Conservation (phyloP, 2,113 vertebrate genomes). For the Danio rerio region GRCz12tu NC_133184.1:23015001-23015500, state of each 20-base stretch:
- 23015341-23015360: neutral
- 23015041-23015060: conserved; percentile 81
- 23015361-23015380: conserved; percentile 14
- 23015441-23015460: neutral
- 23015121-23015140: neutral
- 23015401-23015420: neutral
- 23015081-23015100: conserved; percentile 85
- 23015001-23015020: conserved; percentile 83
- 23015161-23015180: neutral
- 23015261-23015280: neutral
- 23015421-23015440: neutral
- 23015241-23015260: neutral
- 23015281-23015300: neutral
- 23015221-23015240: neutral
- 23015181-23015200: neutral
- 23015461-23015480: too few species aligned
- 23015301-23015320: neutral
- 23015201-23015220: neutral
- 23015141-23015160: neutral
- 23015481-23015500: too few species aligned
- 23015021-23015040: conserved; percentile 80
- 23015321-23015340: neutral
- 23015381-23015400: neutral
- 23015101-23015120: conserved; percentile 53
- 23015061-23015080: conserved; percentile 86